phyloP scores from a whole-genome alignment of 2,888 invertebrate species.

The Helleia helle region DNA sequence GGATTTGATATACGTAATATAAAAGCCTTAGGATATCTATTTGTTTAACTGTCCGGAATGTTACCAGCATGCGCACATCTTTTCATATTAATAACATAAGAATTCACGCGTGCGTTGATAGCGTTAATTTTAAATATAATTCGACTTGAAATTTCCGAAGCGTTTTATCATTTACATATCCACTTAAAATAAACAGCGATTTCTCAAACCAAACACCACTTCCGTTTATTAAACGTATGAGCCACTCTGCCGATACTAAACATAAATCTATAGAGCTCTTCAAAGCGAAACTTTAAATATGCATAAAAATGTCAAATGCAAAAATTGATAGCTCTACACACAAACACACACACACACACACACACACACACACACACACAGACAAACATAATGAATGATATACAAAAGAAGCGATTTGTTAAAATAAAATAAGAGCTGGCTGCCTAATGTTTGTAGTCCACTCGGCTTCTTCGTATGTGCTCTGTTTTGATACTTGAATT shows the following conservation, averaged over 20 bases:
- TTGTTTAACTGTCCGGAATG: too few relatives aligned
- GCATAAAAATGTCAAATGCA: constrained; percentile 66
- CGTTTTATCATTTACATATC: constrained; percentile 4
- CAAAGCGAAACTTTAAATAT: constrained; percentile 69
- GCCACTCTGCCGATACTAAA: constrained; percentile 31
- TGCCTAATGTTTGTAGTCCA: too few relatives aligned
- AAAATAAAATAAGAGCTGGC: constrained; percentile 58
- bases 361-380: constrained; percentile 47
- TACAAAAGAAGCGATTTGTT: constrained; percentile 55
- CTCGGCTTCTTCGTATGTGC: too few relatives aligned
- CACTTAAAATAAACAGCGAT: not conserved
- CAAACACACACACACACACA: constrained; percentile 23
- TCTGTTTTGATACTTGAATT: too few relatives aligned
- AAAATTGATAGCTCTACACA: constrained; percentile 48
- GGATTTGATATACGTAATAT: too few relatives aligned
- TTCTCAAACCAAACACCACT: not conserved
- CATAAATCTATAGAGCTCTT: constrained; percentile 57
- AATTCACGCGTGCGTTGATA: too few relatives aligned
- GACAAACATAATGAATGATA: constrained; percentile 53
- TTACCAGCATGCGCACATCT: too few relatives aligned
- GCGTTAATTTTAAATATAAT: too few relatives aligned
- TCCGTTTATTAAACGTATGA: constrained; percentile 2
- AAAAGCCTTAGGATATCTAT: too few relatives aligned
- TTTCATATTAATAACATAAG: too few relatives aligned
- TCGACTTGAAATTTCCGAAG: constrained; percentile 11